Evolutionary conservation across 53 echinoderm and acorn worm species (phyloP).

Genomic region (Mesocentrotus franciscanus): DNA sequence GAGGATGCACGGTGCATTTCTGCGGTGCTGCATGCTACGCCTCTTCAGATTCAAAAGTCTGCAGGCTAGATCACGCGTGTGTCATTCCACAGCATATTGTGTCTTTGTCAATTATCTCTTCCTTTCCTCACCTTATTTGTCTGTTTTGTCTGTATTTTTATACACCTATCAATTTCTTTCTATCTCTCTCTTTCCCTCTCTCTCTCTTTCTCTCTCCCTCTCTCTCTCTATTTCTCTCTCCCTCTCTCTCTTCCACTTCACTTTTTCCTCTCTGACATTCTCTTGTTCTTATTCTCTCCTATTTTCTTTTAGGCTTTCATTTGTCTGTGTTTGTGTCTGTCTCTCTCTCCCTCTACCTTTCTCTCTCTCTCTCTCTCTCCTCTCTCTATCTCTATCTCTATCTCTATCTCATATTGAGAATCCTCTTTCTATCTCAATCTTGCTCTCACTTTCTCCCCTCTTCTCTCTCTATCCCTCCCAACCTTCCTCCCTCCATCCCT

Average conservation of each 20-base stretch:
- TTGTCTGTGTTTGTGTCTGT: background rate
- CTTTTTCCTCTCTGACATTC: background rate
- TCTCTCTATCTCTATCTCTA: constrained; percentile 33
- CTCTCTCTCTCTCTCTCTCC: background rate
- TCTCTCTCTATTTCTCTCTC: background rate
- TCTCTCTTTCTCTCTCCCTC: background rate
- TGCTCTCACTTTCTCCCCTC: background rate
- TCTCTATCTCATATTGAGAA: background rate
- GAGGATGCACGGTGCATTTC: background rate
- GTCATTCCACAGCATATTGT: background rate
- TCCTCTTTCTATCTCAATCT: background rate
- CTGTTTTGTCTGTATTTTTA: background rate
- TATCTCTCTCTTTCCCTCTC: background rate
- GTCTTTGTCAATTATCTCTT: constrained; percentile 14
- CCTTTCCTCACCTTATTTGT: background rate
- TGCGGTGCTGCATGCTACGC: background rate
- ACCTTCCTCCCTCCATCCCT: background rate
- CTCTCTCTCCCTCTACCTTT: background rate
- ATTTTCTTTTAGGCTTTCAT: background rate
- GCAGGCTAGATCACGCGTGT: constrained; percentile 27
- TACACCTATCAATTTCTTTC: background rate
- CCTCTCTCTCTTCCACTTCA: background rate
- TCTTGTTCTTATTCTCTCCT: background rate
- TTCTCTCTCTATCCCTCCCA: background rate
- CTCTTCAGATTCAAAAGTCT: constrained; percentile 41